A percentile compares a stretch with the other conserved stretches of the same genome.
These are phyloP conservation scores for Gouania willdenowi DNA, from an alignment of 2,797 vertebrate species.

Conservation along the genomic window DNA sequence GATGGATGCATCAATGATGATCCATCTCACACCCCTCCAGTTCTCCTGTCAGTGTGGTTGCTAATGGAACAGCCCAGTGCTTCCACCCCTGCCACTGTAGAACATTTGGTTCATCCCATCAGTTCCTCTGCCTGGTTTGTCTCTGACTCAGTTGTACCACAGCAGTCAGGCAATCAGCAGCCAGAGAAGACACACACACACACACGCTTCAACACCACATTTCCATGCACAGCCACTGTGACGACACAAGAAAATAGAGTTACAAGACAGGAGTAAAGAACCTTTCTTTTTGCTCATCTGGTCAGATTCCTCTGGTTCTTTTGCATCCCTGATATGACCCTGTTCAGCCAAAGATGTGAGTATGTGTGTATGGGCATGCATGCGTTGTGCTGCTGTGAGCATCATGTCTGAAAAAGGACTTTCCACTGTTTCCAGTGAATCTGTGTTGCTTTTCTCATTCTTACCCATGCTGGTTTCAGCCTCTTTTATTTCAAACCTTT, in stretches of 20 bases:
- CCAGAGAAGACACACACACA: constrained; percentile 1
- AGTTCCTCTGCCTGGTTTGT: constrained; percentile 66
- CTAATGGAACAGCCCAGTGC: constrained; percentile 42
- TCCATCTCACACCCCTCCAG: constrained; percentile 48
- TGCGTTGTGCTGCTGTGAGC: constrained; percentile 3
- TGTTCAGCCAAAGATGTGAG: constrained; percentile 80
- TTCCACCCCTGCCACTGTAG: constrained; percentile 41
- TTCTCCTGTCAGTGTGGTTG: constrained; percentile 26
- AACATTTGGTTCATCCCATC: constrained; percentile 68
- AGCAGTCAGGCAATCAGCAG: constrained; percentile 48
- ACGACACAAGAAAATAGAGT: constrained; percentile 40
- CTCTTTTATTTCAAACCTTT: neutral
- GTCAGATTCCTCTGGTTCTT: constrained; percentile 34
- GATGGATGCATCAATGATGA: no score
- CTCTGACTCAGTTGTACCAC: constrained; percentile 72
- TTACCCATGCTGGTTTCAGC: neutral
- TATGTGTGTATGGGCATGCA: constrained; percentile 28
- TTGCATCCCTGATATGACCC: constrained; percentile 74
- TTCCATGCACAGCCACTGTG: constrained; percentile 13
- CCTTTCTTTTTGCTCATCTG: constrained; percentile 15
- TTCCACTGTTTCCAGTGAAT: constrained; percentile 15
- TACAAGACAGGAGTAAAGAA: constrained; percentile 24
- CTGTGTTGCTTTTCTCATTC: neutral
- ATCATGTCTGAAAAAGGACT: constrained; percentile 10
- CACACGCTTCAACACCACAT: constrained; percentile 2